A percentile compares a stretch with the other conserved stretches of the same genome.
Evolutionary conservation across 2,888 invertebrate species (phyloP).

Genomic region (Vesta saturnalis): DNA sequence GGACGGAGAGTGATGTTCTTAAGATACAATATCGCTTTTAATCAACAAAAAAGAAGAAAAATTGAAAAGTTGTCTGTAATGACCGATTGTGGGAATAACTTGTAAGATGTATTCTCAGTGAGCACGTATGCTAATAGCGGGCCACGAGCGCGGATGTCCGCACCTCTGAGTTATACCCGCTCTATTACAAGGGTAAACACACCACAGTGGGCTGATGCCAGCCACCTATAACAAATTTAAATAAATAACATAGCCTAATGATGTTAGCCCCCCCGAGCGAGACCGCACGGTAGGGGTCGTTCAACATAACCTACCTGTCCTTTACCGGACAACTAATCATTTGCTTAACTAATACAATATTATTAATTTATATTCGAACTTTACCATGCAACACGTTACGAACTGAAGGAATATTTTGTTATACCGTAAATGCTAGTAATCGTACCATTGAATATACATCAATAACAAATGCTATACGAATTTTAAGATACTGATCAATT

Average conservation of each 20-base stretch:
- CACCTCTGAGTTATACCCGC: slow-evolving; percentile 45
- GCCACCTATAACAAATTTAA: slow-evolving; percentile 49
- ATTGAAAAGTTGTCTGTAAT: slow-evolving; percentile 48
- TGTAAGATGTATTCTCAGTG: slow-evolving; percentile 59
- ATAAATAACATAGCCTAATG: slow-evolving; percentile 49
- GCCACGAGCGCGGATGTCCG: slow-evolving; percentile 47
- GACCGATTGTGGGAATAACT: slow-evolving; percentile 62
- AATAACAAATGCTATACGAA: too few species aligned
- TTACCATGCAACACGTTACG: neutral
- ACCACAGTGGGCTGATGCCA: slow-evolving; percentile 39
- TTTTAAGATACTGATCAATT: too few species aligned
- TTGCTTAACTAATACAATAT: slow-evolving; percentile 51
- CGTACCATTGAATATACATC: too few species aligned
- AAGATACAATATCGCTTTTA: neutral
- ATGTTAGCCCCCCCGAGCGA: slow-evolving; percentile 42
- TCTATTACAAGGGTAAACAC: slow-evolving; percentile 46
- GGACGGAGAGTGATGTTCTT: neutral
- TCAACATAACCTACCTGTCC: slow-evolving; percentile 44
- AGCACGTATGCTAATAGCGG: slow-evolving; percentile 54
- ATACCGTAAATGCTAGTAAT: too few species aligned
- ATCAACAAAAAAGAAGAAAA: slow-evolving; percentile 54
- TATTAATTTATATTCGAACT: slow-evolving; percentile 51
- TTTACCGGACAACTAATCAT: slow-evolving; percentile 51
- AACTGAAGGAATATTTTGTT: too few species aligned
- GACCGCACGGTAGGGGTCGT: slow-evolving; percentile 48